Evolutionary conservation across 2,797 vertebrate species (phyloP), one percentile per base, ranked within the genome.

Genomic region (Pampus argenteus): DNA sequence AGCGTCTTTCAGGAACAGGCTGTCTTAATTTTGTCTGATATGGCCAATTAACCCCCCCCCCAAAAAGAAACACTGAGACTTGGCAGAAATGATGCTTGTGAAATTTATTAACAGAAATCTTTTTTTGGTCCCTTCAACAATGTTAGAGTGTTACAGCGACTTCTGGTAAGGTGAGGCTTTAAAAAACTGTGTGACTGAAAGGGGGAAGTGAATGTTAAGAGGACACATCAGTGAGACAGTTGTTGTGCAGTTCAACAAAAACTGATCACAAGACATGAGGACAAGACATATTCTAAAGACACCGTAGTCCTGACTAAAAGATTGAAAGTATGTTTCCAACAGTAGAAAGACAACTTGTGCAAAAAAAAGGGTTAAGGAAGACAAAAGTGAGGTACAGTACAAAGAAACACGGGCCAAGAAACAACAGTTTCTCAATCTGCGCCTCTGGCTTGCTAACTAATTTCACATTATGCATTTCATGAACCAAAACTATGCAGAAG

Each of bases 21-120:
- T 4, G 52, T 3, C 3, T 62, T 62, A n/a, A 75, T 48, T 57
- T 52, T 7, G 20, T 8, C 3, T 3, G 5, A 51, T 23, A 47
- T 9, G 20, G 34, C 29, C 2, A 72, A 54, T 50, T 6, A 29
- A 49, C 1, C 0, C 34, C 34, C 10, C 2, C 34, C 31, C 15
- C 17, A 42, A 29, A 31, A 42, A 23, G 36, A 3, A 31, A 42
- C 0, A 38, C 0, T 1, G 10, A 74, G n/a, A 70, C 2, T 0
- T 89, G 55, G 58, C 62, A 38, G 66, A 80, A 22, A 2, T 84
- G 81, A 95, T 97, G 96, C 97, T 97, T 96, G 96, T 96, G 95
- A 97, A 93, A 90, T 99, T 98, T 98, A 98, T 97, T 98, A 93
- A 96, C 91, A 79, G 69, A 94, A 96, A 95, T 94, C 78, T 17